A percentile compares a stretch with the other conserved stretches of the same genome.
phyloP scores from a whole-genome alignment of 2,113 vertebrate species.

The Oncorhynchus nerka region DNA sequence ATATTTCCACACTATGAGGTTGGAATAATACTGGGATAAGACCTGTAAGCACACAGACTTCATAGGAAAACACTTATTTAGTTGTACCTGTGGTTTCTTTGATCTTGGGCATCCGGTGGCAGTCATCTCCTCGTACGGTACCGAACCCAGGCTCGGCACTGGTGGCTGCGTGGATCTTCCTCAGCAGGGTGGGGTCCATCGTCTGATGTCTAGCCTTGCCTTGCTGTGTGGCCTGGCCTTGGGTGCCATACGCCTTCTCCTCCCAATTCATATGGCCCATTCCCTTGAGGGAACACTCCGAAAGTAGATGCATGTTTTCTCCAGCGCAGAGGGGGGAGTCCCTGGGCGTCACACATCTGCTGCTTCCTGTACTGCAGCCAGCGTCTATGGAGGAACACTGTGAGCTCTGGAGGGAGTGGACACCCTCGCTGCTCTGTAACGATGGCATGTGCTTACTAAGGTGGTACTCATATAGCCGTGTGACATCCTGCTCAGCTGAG shows the following conservation, averaged over 20 bases:
- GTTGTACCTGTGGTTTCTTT: slow-evolving; percentile 99
- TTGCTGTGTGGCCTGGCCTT: slow-evolving; percentile 79
- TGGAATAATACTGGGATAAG: slow-evolving; percentile 6
- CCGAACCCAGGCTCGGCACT: slow-evolving; percentile 84
- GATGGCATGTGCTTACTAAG: slow-evolving; percentile 92
- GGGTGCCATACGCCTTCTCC: slow-evolving; percentile 80
- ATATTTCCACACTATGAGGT: too few relatives aligned
- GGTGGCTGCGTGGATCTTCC: slow-evolving; percentile 85
- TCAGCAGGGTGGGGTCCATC: slow-evolving; percentile 81
- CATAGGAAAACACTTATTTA: slow-evolving; percentile 38
- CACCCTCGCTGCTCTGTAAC: slow-evolving; percentile 88
- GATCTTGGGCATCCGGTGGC: slow-evolving; percentile 93
- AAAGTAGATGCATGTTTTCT: slow-evolving; percentile 83
- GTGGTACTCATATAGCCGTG: slow-evolving; percentile 87
- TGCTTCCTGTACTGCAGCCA: slow-evolving; percentile 91
- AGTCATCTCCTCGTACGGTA: slow-evolving; percentile 83
- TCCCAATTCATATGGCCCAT: slow-evolving; percentile 77
- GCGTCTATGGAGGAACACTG: slow-evolving; percentile 96
- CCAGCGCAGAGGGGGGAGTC: slow-evolving; percentile 89
- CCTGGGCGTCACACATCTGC: slow-evolving; percentile 86
- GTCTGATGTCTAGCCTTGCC: slow-evolving; percentile 82
- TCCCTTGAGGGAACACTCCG: slow-evolving; percentile 81
- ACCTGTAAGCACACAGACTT: neutral
- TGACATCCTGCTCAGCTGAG: slow-evolving; percentile 77
- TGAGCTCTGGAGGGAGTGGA: slow-evolving; percentile 92